Evolutionary conservation across 2,797 vertebrate genomes (phyloP).

Genomic region (Rhabdophis nuchalis): DNA sequence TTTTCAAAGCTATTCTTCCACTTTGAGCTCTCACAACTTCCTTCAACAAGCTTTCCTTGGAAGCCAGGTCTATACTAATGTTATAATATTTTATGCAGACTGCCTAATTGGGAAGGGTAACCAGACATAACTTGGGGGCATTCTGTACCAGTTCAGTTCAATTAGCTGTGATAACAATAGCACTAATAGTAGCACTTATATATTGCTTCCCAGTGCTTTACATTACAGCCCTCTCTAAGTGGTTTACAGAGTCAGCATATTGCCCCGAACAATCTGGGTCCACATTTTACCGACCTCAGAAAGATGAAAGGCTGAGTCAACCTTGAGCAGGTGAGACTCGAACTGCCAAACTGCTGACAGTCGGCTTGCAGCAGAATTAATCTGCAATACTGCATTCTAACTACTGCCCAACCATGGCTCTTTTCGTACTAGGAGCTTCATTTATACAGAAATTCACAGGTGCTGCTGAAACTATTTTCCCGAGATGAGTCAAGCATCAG

Average conservation of each 20-base stretch:
- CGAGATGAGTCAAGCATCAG: background rate
- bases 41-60: background rate
- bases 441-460: background rate
- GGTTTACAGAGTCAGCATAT: background rate
- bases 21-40: background rate
- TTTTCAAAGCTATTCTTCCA: background rate
- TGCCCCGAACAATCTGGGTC: background rate
- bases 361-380: background rate
- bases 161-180: background rate
- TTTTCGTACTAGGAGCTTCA: background rate
- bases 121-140: background rate
- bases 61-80: background rate
- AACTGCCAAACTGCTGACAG: background rate
- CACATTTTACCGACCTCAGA: background rate
- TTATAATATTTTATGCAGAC: too few species aligned
- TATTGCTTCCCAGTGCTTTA: background rate
- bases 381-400: background rate
- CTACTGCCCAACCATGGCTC: background rate
- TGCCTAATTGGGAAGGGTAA: background rate
- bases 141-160: background rate
- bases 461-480: background rate
- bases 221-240: background rate
- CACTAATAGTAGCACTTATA: background rate
- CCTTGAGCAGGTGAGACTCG: background rate
- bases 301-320: background rate